Conservation (phyloP, 92 coral and sea anemone species). For the Actinostola sp. region DNA sequence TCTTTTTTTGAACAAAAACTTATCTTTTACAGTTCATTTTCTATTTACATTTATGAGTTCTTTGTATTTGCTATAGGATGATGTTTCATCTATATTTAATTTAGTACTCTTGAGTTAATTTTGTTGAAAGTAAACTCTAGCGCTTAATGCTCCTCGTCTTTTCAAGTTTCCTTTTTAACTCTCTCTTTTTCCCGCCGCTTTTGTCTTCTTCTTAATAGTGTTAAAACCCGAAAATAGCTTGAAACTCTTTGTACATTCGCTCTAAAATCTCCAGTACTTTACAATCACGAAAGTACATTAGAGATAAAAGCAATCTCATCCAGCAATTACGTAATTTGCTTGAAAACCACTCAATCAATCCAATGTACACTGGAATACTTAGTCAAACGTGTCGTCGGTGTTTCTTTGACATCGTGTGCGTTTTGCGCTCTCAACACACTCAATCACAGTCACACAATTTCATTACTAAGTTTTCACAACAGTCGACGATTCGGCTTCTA, state of each 20-base stretch:
- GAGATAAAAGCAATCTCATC: constrained; percentile 24
- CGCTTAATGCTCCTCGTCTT: neutral
- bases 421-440: constrained; percentile 20
- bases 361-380: constrained; percentile 14
- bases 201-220: constrained; percentile 13
- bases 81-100: constrained; percentile 25
- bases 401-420: constrained; percentile 20
- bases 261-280: constrained; percentile 21
- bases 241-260: constrained; percentile 7
- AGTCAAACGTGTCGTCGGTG: constrained; percentile 21
- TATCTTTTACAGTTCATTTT: too few species aligned
- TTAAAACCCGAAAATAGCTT: constrained; percentile 29
- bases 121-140: constrained; percentile 5
- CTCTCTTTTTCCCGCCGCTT: constrained; percentile 2
- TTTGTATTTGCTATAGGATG: too few species aligned
- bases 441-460: constrained; percentile 14
- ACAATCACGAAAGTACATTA: constrained; percentile 25
- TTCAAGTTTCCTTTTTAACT: neutral
- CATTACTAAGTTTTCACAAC: neutral
- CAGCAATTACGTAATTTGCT: constrained; percentile 33
- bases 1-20: neutral
- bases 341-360: constrained; percentile 23
- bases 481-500: neutral
- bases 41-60: neutral
- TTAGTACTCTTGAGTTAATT: neutral